Percentiles rank a stretch among this genome's conserved stretches.
Evolutionary conservation across 2,113 vertebrate genomes (phyloP).

Genomic region (Myanophis thanlyinensis): DNA sequence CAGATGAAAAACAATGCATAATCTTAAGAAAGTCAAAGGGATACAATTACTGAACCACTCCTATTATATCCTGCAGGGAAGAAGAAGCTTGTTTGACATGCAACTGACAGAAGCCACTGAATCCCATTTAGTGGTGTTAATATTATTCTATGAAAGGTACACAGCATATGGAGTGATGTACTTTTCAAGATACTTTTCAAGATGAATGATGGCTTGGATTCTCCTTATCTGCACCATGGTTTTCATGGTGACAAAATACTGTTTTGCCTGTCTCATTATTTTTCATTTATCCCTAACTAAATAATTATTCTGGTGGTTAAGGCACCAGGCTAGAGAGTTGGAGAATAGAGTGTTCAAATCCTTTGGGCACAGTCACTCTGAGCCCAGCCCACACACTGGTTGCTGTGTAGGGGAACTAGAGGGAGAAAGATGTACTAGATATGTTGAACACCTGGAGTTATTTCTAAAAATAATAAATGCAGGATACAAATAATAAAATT

Average conservation of each 20-base stretch:
- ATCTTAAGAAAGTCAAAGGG: conserved; percentile 23
- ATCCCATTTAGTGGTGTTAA: background rate
- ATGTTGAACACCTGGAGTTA: background rate
- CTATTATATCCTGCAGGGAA: conserved; percentile 17
- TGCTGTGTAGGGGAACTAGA: background rate
- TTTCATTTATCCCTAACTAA: conserved; percentile 11
- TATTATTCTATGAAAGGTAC: background rate
- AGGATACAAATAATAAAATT: background rate
- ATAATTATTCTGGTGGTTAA: background rate
- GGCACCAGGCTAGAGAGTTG: background rate
- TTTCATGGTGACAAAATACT: background rate
- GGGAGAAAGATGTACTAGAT: background rate
- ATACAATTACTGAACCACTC: conserved; percentile 27
- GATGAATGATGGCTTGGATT: background rate
- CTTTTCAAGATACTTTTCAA: conserved; percentile 7
- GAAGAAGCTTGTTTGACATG: conserved; percentile 2
- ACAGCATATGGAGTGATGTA: background rate
- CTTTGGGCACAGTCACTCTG: background rate
- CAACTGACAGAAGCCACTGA: background rate
- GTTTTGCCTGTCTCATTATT: background rate
- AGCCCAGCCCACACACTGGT: background rate
- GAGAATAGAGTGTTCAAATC: background rate
- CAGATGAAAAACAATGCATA: conserved; percentile 5
- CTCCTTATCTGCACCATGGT: background rate
- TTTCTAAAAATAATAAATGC: background rate